Conservation (phyloP, 2,797 vertebrate genomes). For the Gephyroberyx darwinii region DNA sequence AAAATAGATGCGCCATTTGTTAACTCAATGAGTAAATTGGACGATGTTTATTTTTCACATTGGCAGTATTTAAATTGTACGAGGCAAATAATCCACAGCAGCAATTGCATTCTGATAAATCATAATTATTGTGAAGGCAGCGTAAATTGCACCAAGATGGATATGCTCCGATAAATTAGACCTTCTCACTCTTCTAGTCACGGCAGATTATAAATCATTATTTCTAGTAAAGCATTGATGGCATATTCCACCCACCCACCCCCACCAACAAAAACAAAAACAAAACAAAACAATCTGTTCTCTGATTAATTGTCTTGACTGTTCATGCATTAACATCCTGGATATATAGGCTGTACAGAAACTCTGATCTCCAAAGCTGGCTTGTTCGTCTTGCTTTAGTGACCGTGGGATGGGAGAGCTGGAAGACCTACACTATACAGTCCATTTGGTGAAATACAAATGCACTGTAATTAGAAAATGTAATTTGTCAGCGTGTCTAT, state of each 20-base stretch:
- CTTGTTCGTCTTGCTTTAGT: slow-evolving; percentile 24
- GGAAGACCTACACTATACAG: neutral
- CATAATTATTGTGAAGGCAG: slow-evolving; percentile 75
- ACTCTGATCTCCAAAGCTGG: slow-evolving; percentile 7
- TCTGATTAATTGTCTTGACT: slow-evolving; percentile 39
- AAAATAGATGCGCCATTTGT: slow-evolving; percentile 6
- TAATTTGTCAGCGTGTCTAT: slow-evolving; percentile 47
- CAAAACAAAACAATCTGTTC: slow-evolving; percentile 12
- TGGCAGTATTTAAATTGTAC: slow-evolving; percentile 27
- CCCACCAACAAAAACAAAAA: slow-evolving; percentile 49
- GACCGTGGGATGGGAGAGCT: neutral
- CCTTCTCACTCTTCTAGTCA: slow-evolving; percentile 65
- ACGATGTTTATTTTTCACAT: neutral
- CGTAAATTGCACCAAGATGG: slow-evolving; percentile 68
- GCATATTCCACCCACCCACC: slow-evolving; percentile 20
- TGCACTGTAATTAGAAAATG: slow-evolving; percentile 55
- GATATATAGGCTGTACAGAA: slow-evolving; percentile 15
- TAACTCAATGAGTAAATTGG: slow-evolving; percentile 33
- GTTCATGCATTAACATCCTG: slow-evolving; percentile 18
- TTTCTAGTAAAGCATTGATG: slow-evolving; percentile 45
- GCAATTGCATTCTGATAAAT: slow-evolving; percentile 70
- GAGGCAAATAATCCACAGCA: slow-evolving; percentile 60
- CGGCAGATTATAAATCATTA: slow-evolving; percentile 72
- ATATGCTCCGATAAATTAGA: slow-evolving; percentile 69
- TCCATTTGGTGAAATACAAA: slow-evolving; percentile 52